Conservation (phyloP, 2,797 vertebrate species). For the Catamblyrhynchus diadema region DNA sequence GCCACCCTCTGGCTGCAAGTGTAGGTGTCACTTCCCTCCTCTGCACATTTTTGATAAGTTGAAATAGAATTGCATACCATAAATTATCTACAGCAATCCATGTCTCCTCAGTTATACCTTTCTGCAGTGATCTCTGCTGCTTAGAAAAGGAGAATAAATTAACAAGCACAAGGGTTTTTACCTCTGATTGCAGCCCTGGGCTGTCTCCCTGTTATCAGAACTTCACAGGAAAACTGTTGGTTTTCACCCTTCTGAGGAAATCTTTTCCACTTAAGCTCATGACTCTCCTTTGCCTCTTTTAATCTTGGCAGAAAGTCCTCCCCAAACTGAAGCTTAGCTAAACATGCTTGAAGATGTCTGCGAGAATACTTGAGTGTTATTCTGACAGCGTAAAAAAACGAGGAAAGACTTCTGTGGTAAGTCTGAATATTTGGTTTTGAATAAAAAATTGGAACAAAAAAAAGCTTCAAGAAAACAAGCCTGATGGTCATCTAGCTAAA, state of each 20-base stretch:
- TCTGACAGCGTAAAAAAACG: neutral
- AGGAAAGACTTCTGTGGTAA: neutral
- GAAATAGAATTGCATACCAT: slow-evolving; percentile 8
- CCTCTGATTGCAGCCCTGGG: neutral
- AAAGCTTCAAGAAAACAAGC: neutral
- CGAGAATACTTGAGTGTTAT: neutral
- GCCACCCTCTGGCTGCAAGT: slow-evolving; percentile 53
- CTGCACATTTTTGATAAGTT: slow-evolving; percentile 35
- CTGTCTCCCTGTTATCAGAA: neutral
- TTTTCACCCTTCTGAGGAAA: neutral
- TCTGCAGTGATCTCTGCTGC: neutral
- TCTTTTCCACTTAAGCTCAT: neutral
- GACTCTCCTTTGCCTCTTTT: neutral
- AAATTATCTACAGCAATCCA: slow-evolving; percentile 14
- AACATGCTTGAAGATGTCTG: neutral
- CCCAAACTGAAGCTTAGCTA: neutral
- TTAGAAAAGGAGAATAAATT: slow-evolving; percentile 7
- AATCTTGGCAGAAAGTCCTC: neutral
- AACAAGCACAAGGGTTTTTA: neutral
- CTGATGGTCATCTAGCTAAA: neutral
- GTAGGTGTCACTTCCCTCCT: slow-evolving; percentile 58
- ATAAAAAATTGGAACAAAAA: neutral
- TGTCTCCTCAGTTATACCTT: neutral
- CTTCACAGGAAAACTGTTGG: neutral
- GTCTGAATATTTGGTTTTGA: neutral